A percentile compares a stretch with the other conserved stretches of the same genome.
Conservation (phyloP, 2,888 invertebrate species). For the Osedax fenrisi region DNA sequence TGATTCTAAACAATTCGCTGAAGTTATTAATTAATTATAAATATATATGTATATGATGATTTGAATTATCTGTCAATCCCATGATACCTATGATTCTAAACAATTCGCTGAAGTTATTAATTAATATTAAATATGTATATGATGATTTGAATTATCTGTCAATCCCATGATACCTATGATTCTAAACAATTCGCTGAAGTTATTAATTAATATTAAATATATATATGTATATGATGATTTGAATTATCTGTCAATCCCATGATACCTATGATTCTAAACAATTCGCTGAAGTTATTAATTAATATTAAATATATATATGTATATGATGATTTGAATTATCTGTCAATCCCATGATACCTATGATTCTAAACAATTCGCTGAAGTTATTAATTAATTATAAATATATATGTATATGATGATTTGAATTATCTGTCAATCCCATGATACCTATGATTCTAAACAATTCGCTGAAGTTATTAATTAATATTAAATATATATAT, state of each 20-base stretch:
- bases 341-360: neutral
- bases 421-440: neutral
- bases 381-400: neutral
- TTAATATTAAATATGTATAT: neutral
- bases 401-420: neutral
- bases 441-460: neutral
- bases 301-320: neutral
- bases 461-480: neutral
- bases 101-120: neutral
- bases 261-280: neutral
- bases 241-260: neutral
- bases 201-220: neutral
- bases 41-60: neutral
- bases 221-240: neutral
- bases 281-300: neutral
- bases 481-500: neutral
- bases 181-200: neutral
- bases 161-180: neutral
- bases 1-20: neutral
- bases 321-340: neutral
- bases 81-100: neutral
- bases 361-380: neutral
- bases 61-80: neutral
- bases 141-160: neutral
- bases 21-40: neutral